These are phyloP conservation scores for Sceloporus tristichus DNA, from an alignment of 2,113 vertebrate species.

Conservation along the genomic window DNA sequence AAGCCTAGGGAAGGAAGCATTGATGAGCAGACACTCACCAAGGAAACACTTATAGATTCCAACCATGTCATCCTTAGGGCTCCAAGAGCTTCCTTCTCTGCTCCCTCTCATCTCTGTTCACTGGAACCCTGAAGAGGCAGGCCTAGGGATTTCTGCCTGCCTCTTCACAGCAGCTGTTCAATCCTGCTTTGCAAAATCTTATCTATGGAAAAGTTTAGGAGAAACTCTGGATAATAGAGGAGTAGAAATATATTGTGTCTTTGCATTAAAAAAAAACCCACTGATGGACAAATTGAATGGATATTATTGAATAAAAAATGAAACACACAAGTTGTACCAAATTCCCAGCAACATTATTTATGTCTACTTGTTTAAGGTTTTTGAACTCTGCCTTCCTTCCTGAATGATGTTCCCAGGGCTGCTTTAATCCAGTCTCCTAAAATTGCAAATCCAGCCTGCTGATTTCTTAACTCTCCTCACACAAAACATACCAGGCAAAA, in stretches of 20 bases:
- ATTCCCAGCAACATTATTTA: not conserved
- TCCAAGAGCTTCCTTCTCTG: not conserved
- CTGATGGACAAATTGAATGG: not conserved
- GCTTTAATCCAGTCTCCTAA: not conserved
- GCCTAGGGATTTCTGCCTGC: not conserved
- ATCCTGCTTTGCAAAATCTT: too few species aligned
- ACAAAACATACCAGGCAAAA: not conserved
- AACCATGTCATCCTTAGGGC: not conserved
- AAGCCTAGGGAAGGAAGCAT: too few species aligned
- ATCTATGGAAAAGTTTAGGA: not conserved
- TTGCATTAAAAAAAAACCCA: not conserved
- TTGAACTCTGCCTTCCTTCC: not conserved
- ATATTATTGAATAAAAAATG: not conserved
- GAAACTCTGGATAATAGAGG: not conserved
- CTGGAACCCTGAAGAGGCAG: too few species aligned
- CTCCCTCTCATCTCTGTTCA: not conserved
- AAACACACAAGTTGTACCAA: not conserved
- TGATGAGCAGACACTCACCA: not conserved
- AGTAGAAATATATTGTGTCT: not conserved
- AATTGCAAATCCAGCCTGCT: not conserved
- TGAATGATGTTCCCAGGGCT: not conserved
- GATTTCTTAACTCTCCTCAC: not conserved
- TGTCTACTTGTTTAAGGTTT: not conserved
- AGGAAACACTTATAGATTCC: not conserved
- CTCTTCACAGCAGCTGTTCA: too few species aligned